Evolutionary conservation across 2,113 vertebrate species (phyloP).

Genomic region (Callaeas wilsoni): DNA sequence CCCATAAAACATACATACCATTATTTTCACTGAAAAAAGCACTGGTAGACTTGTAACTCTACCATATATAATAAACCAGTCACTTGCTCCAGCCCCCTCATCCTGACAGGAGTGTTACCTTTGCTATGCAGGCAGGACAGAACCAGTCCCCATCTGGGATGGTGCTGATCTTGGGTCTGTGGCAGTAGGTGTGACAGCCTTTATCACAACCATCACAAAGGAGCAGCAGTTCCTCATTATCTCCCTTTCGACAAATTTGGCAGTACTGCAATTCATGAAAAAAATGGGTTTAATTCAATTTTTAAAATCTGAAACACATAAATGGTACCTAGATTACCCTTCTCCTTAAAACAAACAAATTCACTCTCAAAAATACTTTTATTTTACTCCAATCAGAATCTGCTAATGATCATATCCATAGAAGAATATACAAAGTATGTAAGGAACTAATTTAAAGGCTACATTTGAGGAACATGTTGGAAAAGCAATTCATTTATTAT

Average conservation of each 20-base stretch:
- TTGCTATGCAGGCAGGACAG: constrained; percentile 97
- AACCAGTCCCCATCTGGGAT: constrained; percentile 99
- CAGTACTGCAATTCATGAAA: constrained; percentile 85
- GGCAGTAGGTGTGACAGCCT: constrained; percentile 98
- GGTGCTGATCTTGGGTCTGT: constrained; percentile 93
- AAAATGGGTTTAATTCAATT: constrained; percentile 1
- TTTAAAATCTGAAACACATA: background rate
- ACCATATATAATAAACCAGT: background rate
- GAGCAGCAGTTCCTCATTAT: constrained; percentile 95
- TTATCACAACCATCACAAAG: constrained; percentile 98
- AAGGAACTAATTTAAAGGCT: constrained; percentile 36
- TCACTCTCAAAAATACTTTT: background rate
- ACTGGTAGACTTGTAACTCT: background rate
- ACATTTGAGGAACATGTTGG: constrained; percentile 3
- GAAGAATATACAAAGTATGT: background rate
- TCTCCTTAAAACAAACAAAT: constrained; percentile 24
- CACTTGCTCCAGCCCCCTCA: background rate
- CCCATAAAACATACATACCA: background rate
- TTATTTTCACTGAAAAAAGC: background rate
- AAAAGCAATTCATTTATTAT: constrained; percentile 35
- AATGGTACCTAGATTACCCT: background rate
- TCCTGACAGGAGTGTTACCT: constrained; percentile 73
- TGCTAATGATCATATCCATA: background rate
- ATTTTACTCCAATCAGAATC: background rate
- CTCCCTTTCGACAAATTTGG: constrained; percentile 96